These are phyloP conservation scores for Ophion slaviceki DNA, from an alignment of 2,888 invertebrate genomes.

Conservation along the genomic window DNA sequence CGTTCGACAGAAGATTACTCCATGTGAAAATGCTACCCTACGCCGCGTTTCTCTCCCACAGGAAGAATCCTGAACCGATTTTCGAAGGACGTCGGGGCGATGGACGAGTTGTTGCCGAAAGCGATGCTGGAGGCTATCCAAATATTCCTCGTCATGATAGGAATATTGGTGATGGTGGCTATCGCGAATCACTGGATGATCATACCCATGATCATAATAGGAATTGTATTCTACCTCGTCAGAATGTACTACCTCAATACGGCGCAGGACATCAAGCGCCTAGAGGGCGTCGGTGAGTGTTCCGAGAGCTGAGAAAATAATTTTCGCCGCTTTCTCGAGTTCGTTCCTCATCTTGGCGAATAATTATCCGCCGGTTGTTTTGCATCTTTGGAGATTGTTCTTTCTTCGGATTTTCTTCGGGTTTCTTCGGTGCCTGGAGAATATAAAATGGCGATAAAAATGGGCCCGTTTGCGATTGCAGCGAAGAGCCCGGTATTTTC, in stretches of 20 bases:
- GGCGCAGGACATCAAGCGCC: conserved; percentile 89
- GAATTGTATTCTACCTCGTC: conserved; percentile 86
- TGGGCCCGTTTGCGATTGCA: conserved; percentile 59
- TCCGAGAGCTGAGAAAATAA: no score
- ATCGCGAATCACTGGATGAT: conserved; percentile 88
- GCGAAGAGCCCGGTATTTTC: conserved; percentile 95
- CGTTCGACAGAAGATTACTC: no score
- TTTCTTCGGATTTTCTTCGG: no score
- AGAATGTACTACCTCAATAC: conserved; percentile 88
- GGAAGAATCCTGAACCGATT: conserved; percentile 89
- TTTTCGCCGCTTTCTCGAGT: no score
- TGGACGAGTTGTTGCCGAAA: conserved; percentile 86
- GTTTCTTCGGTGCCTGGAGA: no score
- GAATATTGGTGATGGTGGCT: conserved; percentile 84
- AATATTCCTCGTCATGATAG: conserved; percentile 83
- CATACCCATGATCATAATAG: conserved; percentile 86
- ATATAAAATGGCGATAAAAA: conserved; percentile 12
- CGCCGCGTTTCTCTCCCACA: conserved; percentile 54
- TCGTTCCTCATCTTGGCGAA: no score
- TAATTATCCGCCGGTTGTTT: no score
- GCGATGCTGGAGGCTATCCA: conserved; percentile 85
- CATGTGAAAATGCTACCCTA: neutral
- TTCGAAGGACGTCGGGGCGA: conserved; percentile 89
- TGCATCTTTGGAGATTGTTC: no score
- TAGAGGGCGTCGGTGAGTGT: conserved; percentile 84